Percentiles rank a stretch among this genome's conserved stretches.
phyloP scores from a whole-genome alignment of 1,140 invertebrate genomes.

The Listronotus oregonensis region DNA sequence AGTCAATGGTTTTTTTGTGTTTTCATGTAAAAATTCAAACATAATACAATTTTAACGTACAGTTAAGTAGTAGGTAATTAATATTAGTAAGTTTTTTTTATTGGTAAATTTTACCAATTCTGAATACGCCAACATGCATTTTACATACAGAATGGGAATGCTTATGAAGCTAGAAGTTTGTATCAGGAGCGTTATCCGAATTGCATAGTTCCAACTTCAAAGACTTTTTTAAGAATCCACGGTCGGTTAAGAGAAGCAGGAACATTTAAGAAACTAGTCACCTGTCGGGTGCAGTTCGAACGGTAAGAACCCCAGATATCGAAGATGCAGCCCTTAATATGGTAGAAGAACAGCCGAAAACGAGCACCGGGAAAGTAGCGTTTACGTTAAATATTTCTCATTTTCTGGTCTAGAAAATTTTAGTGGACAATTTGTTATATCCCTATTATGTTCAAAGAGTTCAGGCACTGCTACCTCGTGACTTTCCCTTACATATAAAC shows the following conservation, averaged over 20 bases:
- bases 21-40: too few relatives aligned
- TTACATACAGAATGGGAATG: too few relatives aligned
- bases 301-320: constrained; percentile 30
- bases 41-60: too few relatives aligned
- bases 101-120: too few relatives aligned
- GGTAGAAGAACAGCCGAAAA: constrained; percentile 29
- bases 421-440: constrained; percentile 29
- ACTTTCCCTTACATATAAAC: constrained; percentile 21
- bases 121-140: too few relatives aligned
- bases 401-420: constrained; percentile 26
- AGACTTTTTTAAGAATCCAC: constrained; percentile 28
- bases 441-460: constrained; percentile 32
- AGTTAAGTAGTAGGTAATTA: too few relatives aligned
- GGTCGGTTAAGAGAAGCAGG: constrained; percentile 24
- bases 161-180: background rate
- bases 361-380: constrained; percentile 32
- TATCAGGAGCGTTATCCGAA: constrained; percentile 13
- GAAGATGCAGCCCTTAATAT: constrained; percentile 32
- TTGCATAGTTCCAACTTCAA: background rate
- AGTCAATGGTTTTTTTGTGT: too few relatives aligned
- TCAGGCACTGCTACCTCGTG: constrained; percentile 20
- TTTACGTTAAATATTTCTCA: constrained; percentile 21
- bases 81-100: too few relatives aligned
- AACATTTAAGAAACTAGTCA: constrained; percentile 19
- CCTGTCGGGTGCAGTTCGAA: constrained; percentile 10